Conservation (phyloP, 2,888 invertebrate genomes). For the Ferrisia virgata region DNA sequence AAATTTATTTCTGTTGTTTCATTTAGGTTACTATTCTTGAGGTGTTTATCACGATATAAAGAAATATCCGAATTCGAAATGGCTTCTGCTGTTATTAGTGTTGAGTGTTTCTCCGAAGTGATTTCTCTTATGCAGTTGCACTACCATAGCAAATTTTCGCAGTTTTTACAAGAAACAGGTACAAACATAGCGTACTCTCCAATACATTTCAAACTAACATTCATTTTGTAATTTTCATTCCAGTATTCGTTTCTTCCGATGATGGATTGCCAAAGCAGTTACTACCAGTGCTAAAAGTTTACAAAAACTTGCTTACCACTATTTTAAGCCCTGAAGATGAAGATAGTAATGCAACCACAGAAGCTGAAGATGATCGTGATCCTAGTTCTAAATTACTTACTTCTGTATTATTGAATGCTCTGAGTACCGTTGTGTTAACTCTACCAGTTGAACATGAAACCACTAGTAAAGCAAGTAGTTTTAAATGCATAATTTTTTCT, state of each 20-base stretch:
- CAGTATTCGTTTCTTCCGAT: conserved; percentile 41
- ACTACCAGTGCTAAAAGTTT: conserved; percentile 48
- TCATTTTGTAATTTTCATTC: neutral
- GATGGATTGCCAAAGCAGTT: conserved; percentile 45
- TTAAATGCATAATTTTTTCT: too few species aligned
- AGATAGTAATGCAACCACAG: conserved; percentile 51
- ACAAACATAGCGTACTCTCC: conserved; percentile 38
- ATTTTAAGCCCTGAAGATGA: conserved; percentile 21
- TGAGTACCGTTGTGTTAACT: neutral
- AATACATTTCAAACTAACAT: neutral
- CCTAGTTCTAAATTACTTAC: conserved; percentile 50
- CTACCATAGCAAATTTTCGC: conserved; percentile 53
- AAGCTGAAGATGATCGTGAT: conserved; percentile 51
- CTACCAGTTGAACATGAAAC: conserved; percentile 8
- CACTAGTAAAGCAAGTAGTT: conserved; percentile 21
- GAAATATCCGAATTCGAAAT: conserved; percentile 61
- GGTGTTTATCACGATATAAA: conserved; percentile 54
- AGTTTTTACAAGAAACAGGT: conserved; percentile 56
- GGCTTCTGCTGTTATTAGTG: conserved; percentile 57
- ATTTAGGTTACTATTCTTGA: conserved; percentile 53
- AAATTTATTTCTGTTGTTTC: neutral
- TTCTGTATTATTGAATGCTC: conserved; percentile 48
- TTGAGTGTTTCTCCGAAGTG: conserved; percentile 58
- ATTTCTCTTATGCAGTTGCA: conserved; percentile 51
- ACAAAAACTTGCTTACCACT: conserved; percentile 38